A percentile compares a stretch with the other conserved stretches of the same genome.
These are phyloP conservation scores for Cetonia aurata DNA, from an alignment of 2,888 invertebrate species.

Conservation along the genomic window DNA sequence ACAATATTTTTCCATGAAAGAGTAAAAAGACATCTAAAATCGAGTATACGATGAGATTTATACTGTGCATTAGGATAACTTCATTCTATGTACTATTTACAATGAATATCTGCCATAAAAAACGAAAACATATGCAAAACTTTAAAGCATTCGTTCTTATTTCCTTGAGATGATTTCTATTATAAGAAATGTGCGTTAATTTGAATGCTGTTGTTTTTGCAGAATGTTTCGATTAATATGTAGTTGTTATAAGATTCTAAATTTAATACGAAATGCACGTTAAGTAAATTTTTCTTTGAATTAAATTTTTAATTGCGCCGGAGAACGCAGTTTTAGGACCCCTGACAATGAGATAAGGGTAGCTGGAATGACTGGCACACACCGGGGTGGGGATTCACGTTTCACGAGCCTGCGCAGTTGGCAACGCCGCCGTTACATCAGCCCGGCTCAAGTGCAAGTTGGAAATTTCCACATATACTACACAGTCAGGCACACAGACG, in stretches of 20 bases:
- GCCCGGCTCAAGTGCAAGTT: constrained; percentile 31
- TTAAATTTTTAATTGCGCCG: constrained; percentile 42
- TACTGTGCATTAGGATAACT: no score
- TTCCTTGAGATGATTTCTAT: no score
- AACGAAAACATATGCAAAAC: no score
- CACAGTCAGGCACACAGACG: constrained; percentile 19
- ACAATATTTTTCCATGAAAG: no score
- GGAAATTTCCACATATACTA: constrained; percentile 43
- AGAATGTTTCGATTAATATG: no score
- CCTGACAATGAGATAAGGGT: constrained; percentile 49
- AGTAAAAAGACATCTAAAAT: no score
- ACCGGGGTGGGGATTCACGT: constrained; percentile 48
- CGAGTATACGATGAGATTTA: no score
- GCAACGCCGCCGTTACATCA: constrained; percentile 36
- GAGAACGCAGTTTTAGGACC: constrained; percentile 40
- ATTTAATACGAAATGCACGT: constrained; percentile 36
- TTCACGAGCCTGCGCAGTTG: constrained; percentile 43
- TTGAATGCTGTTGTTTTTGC: no score
- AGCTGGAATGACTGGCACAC: constrained; percentile 50
- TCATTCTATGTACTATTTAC: no score
- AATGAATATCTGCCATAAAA: no score
- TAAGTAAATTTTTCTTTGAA: constrained; percentile 29
- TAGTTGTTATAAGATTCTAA: neutral
- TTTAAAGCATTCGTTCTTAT: no score
- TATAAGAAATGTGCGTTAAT: no score